phyloP scores from a whole-genome alignment of 1,140 invertebrate genomes.

The Neodiprion virginianus region DNA sequence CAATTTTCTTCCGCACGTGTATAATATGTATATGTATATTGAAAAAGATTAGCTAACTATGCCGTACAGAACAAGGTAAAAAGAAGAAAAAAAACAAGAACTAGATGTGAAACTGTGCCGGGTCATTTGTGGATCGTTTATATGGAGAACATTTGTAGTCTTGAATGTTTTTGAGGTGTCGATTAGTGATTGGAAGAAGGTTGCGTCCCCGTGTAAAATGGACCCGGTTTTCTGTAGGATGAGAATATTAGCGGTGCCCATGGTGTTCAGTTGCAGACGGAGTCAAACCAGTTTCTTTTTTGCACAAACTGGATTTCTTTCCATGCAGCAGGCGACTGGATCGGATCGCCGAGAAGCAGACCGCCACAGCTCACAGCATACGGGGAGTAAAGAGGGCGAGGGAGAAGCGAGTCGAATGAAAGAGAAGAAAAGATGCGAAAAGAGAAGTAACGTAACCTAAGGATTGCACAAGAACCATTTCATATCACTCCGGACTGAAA shows the following conservation, averaged over 20 bases:
- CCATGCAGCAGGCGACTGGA: background rate
- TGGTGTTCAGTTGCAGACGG: slow-evolving; percentile 4
- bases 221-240: background rate
- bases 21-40: no score
- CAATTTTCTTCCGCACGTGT: no score
- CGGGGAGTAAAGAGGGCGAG: background rate
- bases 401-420: background rate
- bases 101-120: no score
- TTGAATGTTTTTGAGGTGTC: background rate
- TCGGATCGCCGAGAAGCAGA: background rate
- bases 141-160: background rate
- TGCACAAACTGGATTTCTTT: slow-evolving; percentile 5
- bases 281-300: slow-evolving; percentile 5
- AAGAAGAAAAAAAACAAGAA: no score
- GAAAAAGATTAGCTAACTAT: no score
- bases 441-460: background rate
- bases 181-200: slow-evolving; percentile 3
- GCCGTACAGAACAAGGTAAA: no score
- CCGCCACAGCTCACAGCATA: background rate
- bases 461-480: background rate
- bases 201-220: background rate
- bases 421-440: background rate
- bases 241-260: slow-evolving; percentile 7
- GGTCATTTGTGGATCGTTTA: no score
- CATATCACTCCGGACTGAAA: no score